phyloP scores from a whole-genome alignment of 2,888 invertebrate genomes.

The Neocrepidodera transversa region DNA sequence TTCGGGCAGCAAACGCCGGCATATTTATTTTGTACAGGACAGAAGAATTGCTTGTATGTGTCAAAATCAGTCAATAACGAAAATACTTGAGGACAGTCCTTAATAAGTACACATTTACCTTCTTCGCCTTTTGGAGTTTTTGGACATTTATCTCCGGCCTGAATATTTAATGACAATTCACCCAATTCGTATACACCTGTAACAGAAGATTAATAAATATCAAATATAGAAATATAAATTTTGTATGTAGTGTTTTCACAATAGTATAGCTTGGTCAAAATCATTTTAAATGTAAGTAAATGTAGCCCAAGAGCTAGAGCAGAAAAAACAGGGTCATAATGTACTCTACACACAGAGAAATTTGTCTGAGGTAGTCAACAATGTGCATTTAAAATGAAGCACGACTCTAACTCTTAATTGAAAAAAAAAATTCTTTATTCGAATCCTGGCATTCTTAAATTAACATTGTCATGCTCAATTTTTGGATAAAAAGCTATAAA shows the following conservation, averaged over 20 bases:
- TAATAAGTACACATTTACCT: conserved; percentile 21
- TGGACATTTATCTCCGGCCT: conserved; percentile 3
- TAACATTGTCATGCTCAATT: no score
- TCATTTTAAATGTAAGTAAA: not conserved
- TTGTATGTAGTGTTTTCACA: not conserved
- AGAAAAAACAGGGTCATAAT: no score
- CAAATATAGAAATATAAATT: not conserved
- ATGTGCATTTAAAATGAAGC: no score
- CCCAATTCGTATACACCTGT: conserved; percentile 24
- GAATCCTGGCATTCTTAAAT: no score
- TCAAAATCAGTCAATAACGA: conserved; percentile 27
- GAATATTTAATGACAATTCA: not conserved
- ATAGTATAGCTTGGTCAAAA: not conserved
- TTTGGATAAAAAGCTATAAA: no score
- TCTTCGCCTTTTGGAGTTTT: conserved; percentile 23
- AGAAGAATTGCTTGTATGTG: conserved; percentile 30
- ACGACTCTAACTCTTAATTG: no score
- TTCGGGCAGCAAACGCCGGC: conserved; percentile 26
- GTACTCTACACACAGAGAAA: no score
- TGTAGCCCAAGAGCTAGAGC: not conserved
- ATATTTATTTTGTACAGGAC: conserved; percentile 23
- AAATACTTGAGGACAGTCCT: conserved; percentile 23
- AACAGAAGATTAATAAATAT: not conserved
- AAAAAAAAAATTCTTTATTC: no score
- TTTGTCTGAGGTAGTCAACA: no score